Evolutionary conservation across 2,797 vertebrate genomes (phyloP), one percentile per base, ranked within the genome.

Genomic region (Spondyliosoma cantharus): DNA sequence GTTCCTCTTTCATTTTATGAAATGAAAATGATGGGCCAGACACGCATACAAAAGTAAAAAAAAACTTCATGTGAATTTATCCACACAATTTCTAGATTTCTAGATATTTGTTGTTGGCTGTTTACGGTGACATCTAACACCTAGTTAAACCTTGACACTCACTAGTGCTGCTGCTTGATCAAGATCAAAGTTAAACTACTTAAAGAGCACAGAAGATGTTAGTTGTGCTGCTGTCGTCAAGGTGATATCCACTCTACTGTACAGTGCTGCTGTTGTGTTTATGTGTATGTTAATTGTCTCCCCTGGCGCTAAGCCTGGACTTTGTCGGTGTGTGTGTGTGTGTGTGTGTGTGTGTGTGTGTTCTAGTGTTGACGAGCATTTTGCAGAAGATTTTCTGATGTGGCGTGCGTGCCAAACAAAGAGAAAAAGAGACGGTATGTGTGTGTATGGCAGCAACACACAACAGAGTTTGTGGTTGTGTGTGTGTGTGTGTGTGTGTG

Each of bases 251-350:
- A 29, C 62, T 14, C 65, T 72, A 25, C 63, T 15, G 71, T 71
- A 75, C 57, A 67, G 71, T 73, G 65, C 81, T 88, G 87, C 90
- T 82, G 65, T 81, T 81, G 62, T 86, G 78, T 92, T 90, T 89
- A 90, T 92, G 87, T 93, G 90, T 85, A 78, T 90, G 88, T 92
- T 94, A 92, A 94, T 93, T 93, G 91, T 93, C 86, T 93, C 93
- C 91, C 90, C 81, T 90, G 84, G 89, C 81, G 58, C 89, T 29
- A 42, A 72, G 84, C 83, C 82, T 88, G 88, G 79, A 77, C 65
- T 74, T 22, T 49, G 53, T 73, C 1, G 77, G 53, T 76, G 46
- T 61, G 75, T 71, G 20, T 16, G 58, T 64, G 72, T 57, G 74
- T 71, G 80, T 78, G 76, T 82, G 60, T 71, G 54, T 48, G 53